phyloP scores from a whole-genome alignment of 2,888 invertebrate species.

The Scaptomyza parva region DNA sequence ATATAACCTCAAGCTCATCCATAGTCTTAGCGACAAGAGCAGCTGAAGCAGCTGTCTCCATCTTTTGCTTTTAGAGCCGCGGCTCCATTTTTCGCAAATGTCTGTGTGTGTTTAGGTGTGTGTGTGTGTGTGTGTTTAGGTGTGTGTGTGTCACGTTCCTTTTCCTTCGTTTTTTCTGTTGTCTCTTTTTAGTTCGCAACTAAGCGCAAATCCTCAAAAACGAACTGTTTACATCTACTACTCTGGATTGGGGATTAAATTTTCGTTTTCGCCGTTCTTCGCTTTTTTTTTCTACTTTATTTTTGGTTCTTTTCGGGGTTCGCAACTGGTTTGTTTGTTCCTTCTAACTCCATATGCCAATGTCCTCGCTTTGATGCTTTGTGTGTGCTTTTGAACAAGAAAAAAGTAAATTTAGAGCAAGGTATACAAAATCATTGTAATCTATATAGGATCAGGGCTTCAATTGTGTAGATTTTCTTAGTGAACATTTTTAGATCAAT shows the following conservation, averaged over 20 bases:
- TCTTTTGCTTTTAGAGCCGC: conserved; percentile 3
- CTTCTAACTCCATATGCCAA: conserved; percentile 21
- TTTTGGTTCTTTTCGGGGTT: conserved; percentile 4
- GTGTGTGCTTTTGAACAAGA: neutral
- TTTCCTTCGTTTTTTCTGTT: neutral
- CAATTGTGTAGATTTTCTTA: too few relatives aligned
- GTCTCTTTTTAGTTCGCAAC: conserved; percentile 53
- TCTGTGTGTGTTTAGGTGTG: too few relatives aligned
- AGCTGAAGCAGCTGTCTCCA: conserved; percentile 8
- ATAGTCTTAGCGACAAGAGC: conserved; percentile 2
- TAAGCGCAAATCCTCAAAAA: conserved; percentile 68
- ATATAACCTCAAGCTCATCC: neutral
- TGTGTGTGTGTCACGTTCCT: neutral
- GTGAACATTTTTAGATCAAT: too few relatives aligned
- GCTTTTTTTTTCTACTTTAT: conserved; percentile 5
- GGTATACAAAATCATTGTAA: neutral
- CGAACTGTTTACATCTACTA: conserved; percentile 56
- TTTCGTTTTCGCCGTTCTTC: conserved; percentile 16
- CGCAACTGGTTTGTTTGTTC: conserved; percentile 28
- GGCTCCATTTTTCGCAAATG: conserved; percentile 23
- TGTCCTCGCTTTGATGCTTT: conserved; percentile 5
- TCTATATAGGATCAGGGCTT: too few relatives aligned
- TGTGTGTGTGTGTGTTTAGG: neutral
- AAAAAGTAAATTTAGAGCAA: neutral
- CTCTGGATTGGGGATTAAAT: conserved; percentile 12